Evolutionary conservation across 2,888 invertebrate species (phyloP).

Genomic region (Synanthedon vespiformis): DNA sequence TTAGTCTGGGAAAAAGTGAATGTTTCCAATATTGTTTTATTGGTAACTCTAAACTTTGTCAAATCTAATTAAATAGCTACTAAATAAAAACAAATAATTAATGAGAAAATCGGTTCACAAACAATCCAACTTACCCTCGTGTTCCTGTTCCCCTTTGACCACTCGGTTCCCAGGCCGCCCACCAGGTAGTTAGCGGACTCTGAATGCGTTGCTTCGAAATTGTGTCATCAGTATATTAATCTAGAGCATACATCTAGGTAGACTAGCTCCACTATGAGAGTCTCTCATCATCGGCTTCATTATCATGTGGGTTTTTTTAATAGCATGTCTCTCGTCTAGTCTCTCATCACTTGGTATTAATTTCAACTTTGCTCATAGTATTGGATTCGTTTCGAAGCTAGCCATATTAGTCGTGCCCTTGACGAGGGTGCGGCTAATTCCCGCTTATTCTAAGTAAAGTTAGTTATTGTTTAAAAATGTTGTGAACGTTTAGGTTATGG

Average conservation of each 20-base stretch:
- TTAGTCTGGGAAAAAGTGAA: no score
- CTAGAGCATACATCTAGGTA: neutral
- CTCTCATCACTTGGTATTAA: slow-evolving; percentile 6
- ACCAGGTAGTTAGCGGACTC: neutral
- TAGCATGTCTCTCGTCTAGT: slow-evolving; percentile 38
- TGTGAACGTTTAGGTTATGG: no score
- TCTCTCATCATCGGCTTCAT: slow-evolving; percentile 38
- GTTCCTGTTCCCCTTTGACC: no score
- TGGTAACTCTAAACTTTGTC: no score
- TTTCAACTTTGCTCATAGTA: neutral
- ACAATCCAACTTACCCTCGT: no score
- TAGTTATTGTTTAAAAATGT: neutral
- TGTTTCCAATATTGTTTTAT: no score
- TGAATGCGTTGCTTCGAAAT: neutral
- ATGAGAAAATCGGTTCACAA: no score
- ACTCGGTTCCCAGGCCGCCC: neutral
- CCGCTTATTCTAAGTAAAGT: neutral
- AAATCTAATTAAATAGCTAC: no score
- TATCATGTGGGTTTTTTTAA: slow-evolving; percentile 70
- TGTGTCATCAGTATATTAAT: neutral
- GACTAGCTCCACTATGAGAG: no score
- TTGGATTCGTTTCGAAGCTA: no score
- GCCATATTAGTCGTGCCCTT: no score
- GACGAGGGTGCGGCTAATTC: neutral
- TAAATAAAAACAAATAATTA: no score